A percentile compares a stretch with the other conserved stretches of the same genome.
Conservation (phyloP, 2,113 vertebrate genomes). For the Gallinago undulata region DNA sequence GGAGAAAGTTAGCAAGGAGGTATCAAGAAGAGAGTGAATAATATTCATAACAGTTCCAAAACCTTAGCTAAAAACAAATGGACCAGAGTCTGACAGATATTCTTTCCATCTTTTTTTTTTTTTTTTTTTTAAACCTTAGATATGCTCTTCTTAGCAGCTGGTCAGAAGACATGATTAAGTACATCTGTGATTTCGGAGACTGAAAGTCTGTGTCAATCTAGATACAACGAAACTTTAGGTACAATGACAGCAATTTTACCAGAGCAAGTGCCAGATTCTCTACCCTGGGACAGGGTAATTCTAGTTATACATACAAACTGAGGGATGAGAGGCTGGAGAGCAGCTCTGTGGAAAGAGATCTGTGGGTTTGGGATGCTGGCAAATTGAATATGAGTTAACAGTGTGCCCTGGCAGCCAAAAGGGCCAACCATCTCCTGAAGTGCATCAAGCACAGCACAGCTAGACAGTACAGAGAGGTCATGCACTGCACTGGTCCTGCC, state of each 20-base stretch:
- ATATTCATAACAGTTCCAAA: not conserved
- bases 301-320: not conserved
- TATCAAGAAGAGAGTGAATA: not conserved
- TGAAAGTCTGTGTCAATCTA: not conserved
- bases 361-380: not conserved
- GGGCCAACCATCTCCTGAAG: not conserved
- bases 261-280: not conserved
- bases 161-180: not conserved
- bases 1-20: not conserved
- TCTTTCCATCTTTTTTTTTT: not conserved
- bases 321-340: not conserved
- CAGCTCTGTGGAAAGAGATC: not conserved
- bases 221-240: not conserved
- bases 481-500: not conserved
- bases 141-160: not conserved
- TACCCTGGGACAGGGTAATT: not conserved
- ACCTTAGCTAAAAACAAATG: not conserved
- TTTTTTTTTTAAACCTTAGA: not conserved
- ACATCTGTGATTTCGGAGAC: not conserved
- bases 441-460: too few species aligned
- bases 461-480: fast-evolving
- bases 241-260: not conserved
- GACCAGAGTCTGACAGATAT: not conserved
- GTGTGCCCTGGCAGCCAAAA: not conserved
- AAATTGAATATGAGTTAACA: not conserved